Base-by-base conservation (phyloP, 1,140 invertebrate genomes). In the Hestina assimilis region DNA sequence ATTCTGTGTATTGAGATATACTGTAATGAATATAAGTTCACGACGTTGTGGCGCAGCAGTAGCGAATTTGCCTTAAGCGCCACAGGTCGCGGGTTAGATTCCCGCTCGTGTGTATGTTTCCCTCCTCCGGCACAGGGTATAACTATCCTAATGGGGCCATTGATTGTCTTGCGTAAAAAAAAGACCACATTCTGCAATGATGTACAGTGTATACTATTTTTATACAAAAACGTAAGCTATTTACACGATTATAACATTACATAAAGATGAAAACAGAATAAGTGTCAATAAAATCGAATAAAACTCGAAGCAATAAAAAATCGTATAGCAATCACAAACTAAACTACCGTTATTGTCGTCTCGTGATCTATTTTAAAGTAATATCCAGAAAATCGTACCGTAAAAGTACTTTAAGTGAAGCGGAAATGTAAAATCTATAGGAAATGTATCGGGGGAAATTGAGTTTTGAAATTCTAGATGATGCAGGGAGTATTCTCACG, bases 381-480 rank as follows among this genome's bases (percentile, higher is more conserved):
- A 73, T 73, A 73, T 73, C 67, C 65, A 63, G 60, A 66, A 71
- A 79, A 78, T 75, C 59, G 63, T 52, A 61, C 57, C 57, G 48
- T 59, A 46, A 53, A 46, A 59, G 48, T 52, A 45, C 11, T 52
- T 28, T 50, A 52, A 58, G 42, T 43, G 35, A 60, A 51, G 67
- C 45, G 75, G 73, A 79, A 79, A 80, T 76, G 68, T 73, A 66
- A 77, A 79, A 78, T 81, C 71, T 70, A 79, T 78, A 76, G 72
- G 67, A 70, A 74, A 80, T 75, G 69, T 75, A 76, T 75, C 68
- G 66, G 63, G 65, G 68, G 72, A 79, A 78, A 83, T 83, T 79
- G 78, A 76, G 76, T 78, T 83, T 76, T 76, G 76, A 83, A 75
- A 71, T 81, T 76, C 71, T 73, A 70, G 63, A 79, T 69, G 72